Percentiles rank a stretch among this genome's conserved stretches.
Conservation (phyloP, 92 coral and sea anemone genomes). For the Metridium senile region DNA sequence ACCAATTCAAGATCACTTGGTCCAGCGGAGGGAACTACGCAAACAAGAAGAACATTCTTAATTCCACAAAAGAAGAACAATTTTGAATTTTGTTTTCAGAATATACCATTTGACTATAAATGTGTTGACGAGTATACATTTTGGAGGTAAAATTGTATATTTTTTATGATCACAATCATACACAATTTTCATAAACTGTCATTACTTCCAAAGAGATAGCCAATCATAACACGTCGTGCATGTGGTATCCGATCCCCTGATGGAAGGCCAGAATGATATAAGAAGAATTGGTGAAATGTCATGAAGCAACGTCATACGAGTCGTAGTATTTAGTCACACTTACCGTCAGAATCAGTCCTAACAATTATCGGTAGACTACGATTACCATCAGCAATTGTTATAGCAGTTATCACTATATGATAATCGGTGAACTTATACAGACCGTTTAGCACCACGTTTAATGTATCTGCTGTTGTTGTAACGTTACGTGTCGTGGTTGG, state of each 20-base stretch:
- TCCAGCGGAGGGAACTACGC: slow-evolving; percentile 28
- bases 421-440: slow-evolving; percentile 28
- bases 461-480: slow-evolving; percentile 17
- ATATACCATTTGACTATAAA: too few species aligned
- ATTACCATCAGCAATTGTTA: slow-evolving; percentile 28
- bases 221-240: too few species aligned
- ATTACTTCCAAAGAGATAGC: too few species aligned
- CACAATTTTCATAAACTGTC: too few species aligned
- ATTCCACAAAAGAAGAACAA: not conserved
- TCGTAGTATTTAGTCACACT: not conserved
- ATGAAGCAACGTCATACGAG: not conserved
- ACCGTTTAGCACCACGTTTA: slow-evolving; percentile 1
- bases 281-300: not conserved
- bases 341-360: slow-evolving; percentile 31
- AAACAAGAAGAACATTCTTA: not conserved
- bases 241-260: too few species aligned
- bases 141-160: too few species aligned
- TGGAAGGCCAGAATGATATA: too few species aligned
- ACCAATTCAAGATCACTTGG: slow-evolving; percentile 6
- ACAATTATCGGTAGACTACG: slow-evolving; percentile 11
- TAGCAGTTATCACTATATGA: slow-evolving; percentile 10
- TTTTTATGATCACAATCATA: too few species aligned
- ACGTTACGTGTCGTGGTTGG: slow-evolving; percentile 14
- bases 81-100: too few species aligned
- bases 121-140: too few species aligned